Base-by-base conservation (phyloP, 2,888 invertebrate species). In the Vesta saturnalis region DNA sequence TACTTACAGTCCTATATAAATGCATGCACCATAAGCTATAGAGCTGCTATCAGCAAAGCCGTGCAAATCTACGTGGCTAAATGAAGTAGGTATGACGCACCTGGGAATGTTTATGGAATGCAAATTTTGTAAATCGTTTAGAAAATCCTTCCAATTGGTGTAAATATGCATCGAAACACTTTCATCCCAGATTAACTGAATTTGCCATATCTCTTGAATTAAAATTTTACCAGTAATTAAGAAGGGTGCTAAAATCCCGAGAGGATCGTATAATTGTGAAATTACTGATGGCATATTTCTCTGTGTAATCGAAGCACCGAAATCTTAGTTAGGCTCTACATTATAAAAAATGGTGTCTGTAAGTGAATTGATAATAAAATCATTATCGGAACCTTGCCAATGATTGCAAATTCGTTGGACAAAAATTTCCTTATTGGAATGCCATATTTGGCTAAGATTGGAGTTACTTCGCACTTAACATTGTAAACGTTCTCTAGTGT, bases 1-100 rank as follows among this genome's bases (percentile, higher is more conserved):
- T 47, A 22, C 56, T 35, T 4, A 52, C 39, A 0, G 30, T 1
- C 68, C 49, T 6, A 73, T 10, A 54, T 75, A 76, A 4, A 76
- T 63, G 5, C 64, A 70, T 5, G 77, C 75, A 15, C 71, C 73
- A 30, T 71, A 74, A 0, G 77, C 76, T 6, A n/a, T n/a, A n/a
- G n/a, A n/a, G n/a, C n/a, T n/a, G n/a, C n/a, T n/a, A n/a, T n/a
- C n/a, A n/a, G n/a, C 70, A 71, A 76, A 78, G 2, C 74, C 76
- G 60, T 74, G 73, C 6, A 78, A 54, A 30, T 74, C 6, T 30
- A 30, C 10, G 4, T 14, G 10, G 4, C 14, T n/a, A n/a, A 4
- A 4, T n/a, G 46, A 4, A n/a, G n/a, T 4, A 4, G n/a, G n/a
- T 5, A 14, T 46, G 8, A 8, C 14, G 14, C 46, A 46, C 4